Evolutionary conservation across 1,140 invertebrate species (phyloP), one percentile per base, ranked within the genome.

Genomic region (Calycopis cecrops): DNA sequence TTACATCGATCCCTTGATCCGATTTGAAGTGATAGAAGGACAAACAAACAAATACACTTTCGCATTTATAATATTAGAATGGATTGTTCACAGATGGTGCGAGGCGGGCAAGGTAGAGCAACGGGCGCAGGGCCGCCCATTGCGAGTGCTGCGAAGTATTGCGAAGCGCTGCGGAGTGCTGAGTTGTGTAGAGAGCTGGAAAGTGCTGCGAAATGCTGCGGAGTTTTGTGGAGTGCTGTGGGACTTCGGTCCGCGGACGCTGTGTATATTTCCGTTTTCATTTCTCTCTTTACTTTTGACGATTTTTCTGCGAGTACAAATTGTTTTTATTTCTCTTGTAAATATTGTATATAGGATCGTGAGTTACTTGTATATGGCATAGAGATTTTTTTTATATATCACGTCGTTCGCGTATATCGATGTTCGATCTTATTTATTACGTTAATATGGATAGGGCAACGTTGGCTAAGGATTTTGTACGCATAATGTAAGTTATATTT

Each of bases 251-350:
- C 21, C 6, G 6, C 21, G 21, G 21, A 60, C 69, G 62, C 38
- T 50, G 52, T 77, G 68, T 77, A 81, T 73, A 73, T 77, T 69
- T 71, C 61, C 55, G 65, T 63, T 76, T 69, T 59, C 53, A 40
- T 35, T 35, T 35, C 35, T 9, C 48, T 35, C 35, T 50, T 50
- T 37, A 16, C 12, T 53, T 53, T 35, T 53, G 71, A 53, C 66
- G 73, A 75, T 83, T 81, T 28, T 68, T 85, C 79, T 82, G 79
- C 80, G 81, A 86, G 83, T 86, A 86, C 83, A 86, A 86, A 86
- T 86, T 84, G 80, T 83, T 85, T 85, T 81, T 86, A 81, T 84
- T 83, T 80, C 69, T 70, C 73, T 60, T 86, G 83, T 86, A 84
- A 69, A 86, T 84, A 84, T 71, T 84, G 80, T 85, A 82, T 76